Base-by-base conservation (phyloP, 2,113 vertebrate species). In the Sitta europaea region DNA sequence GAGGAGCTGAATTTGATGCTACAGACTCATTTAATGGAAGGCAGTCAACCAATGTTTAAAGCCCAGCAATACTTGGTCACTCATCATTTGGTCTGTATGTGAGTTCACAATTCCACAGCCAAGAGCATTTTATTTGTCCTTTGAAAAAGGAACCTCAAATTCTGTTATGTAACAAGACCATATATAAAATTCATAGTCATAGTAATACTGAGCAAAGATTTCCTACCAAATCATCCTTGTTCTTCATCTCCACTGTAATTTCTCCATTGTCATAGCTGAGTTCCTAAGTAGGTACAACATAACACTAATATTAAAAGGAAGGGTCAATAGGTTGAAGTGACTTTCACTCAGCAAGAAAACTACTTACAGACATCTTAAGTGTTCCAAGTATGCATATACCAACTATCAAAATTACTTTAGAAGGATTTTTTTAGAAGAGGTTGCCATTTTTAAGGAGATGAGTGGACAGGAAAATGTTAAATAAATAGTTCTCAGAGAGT, bases 61-160 rank as follows among this genome's bases (percentile, higher is more conserved):
- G 38, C 25, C 14, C 58, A 70, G 58, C 50, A 73, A 42, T 38
- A 35, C 36, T 36, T 35, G 50, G 18, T 68, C 66, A n/a, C 7
- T 43, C 0, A 0, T 65, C 13, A 3, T 4, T 66, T 61, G 19
- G 10, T 80, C 50, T 86, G 21, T 50, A 27, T 8, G 4, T 23
- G 42, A 73, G 61, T 28, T n/a, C 28, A 12, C 0, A 0, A 40
- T 74, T 88, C 33, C 53, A 86, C 70, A 73, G 10, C 42, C 42
- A 81, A 72, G 35, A 73, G 12, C 1, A 3, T 63, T 88, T 90
- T n/a, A 71, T 33, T 53, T 28, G 40, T 68, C 59, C 51, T 65
- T 58, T 47, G 67, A 51, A 82, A 85, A 93, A 93, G 47, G 28
- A 83, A 73, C 43, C 5, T 82, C 2, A 3, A 59, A 31, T 90